phyloP scores from a whole-genome alignment of 2,113 vertebrate genomes.

The Eubucco bourcierii region DNA sequence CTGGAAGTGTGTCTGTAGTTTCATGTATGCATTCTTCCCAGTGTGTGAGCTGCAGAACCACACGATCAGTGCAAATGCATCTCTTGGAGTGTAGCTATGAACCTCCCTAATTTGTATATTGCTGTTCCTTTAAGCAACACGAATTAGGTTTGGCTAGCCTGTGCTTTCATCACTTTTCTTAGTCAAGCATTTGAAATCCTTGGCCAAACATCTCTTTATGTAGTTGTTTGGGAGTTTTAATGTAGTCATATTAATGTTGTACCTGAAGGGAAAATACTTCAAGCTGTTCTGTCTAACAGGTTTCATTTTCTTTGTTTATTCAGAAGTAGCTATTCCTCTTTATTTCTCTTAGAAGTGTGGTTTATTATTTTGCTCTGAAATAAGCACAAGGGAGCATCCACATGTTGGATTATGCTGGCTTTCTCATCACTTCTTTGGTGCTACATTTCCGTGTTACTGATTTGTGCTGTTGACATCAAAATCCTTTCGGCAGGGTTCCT shows the following conservation, averaged over 20 bases:
- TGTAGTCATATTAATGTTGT: not conserved
- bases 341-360: not conserved
- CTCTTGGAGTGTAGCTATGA: not conserved
- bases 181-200: not conserved
- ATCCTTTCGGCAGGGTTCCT: not conserved
- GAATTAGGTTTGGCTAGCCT: not conserved
- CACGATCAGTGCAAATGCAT: not conserved
- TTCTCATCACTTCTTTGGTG: not conserved
- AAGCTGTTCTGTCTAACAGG: not conserved
- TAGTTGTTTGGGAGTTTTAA: not conserved
- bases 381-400: not conserved
- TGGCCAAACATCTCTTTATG: not conserved
- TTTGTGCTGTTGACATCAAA: not conserved
- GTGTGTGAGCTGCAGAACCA: not conserved
- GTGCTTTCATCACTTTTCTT: not conserved
- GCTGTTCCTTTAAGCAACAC: not conserved
- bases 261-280: not conserved
- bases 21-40: not conserved
- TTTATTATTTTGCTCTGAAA: not conserved
- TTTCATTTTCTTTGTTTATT: not conserved
- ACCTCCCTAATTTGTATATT: not conserved
- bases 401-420: not conserved
- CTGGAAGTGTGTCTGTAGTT: not conserved
- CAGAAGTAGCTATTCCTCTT: not conserved
- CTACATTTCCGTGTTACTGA: not conserved